phyloP scores from a whole-genome alignment of 2,113 vertebrate species.

The Gymnorhina tibicen region DNA sequence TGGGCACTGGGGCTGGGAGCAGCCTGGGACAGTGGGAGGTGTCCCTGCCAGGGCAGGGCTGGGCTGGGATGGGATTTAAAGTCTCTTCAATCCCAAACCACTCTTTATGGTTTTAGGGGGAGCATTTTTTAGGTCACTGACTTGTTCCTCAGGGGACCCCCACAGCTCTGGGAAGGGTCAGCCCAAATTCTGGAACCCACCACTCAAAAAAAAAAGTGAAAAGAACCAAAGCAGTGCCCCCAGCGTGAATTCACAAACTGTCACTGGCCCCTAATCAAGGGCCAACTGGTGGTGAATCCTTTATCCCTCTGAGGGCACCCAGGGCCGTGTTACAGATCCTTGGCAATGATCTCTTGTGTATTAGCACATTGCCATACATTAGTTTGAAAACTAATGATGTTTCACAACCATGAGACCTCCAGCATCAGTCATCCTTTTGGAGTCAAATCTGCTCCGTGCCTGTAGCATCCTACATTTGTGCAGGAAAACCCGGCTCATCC shows the following conservation, averaged over 20 bases:
- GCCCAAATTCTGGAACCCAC: too few species aligned
- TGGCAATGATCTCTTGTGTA: background rate
- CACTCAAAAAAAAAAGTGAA: background rate
- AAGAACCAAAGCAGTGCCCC: background rate
- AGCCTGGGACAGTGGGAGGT: background rate
- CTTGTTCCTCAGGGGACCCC: background rate
- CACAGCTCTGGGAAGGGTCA: background rate
- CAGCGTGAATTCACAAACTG: background rate
- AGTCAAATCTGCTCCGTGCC: background rate
- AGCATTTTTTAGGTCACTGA: background rate
- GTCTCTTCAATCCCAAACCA: background rate
- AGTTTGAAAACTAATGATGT: background rate
- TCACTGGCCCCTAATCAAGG: background rate
- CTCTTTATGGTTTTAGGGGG: background rate
- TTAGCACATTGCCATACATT: background rate
- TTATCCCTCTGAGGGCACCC: background rate
- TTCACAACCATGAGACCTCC: background rate
- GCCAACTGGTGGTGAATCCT: background rate
- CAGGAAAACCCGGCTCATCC: background rate
- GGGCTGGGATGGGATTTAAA: accelerated
- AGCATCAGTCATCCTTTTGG: background rate
- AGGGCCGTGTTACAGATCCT: background rate
- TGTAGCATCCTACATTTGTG: background rate
- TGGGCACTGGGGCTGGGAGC: background rate
- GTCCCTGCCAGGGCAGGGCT: background rate